Conservation (phyloP, 2,888 invertebrate genomes). For the Geophilus truncorum region DNA sequence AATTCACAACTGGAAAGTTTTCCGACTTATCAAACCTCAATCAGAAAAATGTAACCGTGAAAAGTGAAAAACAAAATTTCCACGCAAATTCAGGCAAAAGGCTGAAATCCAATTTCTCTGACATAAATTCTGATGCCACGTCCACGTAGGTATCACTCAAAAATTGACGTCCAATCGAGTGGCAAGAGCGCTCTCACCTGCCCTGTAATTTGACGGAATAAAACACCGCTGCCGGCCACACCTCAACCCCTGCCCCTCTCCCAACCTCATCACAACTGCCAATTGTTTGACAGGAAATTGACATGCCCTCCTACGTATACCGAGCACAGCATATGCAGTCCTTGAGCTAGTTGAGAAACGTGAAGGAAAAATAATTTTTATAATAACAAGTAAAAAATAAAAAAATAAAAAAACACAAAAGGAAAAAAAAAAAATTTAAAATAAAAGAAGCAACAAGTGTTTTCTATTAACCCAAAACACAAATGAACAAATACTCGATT, state of each 20-base stretch:
- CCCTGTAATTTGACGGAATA: slow-evolving; percentile 4
- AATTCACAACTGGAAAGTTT: too few species aligned
- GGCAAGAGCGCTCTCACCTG: slow-evolving; percentile 10
- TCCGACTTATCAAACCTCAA: background rate
- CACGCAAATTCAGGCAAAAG: background rate
- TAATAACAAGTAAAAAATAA: background rate
- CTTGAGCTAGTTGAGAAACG: background rate
- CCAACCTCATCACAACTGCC: slow-evolving; percentile 3
- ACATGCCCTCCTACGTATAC: slow-evolving; percentile 1
- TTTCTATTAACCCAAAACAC: background rate
- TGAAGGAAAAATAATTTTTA: background rate
- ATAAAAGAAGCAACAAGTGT: background rate
- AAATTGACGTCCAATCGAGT: background rate
- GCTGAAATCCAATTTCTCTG: background rate
- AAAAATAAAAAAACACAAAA: background rate
- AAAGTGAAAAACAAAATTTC: background rate
- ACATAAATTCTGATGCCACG: background rate
- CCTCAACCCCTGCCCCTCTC: slow-evolving; percentile 5
- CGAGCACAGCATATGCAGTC: background rate
- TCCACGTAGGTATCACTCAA: background rate
- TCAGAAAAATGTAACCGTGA: background rate
- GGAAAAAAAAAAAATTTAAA: background rate
- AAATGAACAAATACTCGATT: background rate
- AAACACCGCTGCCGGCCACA: background rate
- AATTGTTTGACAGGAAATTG: slow-evolving; percentile 4